Conservation (phyloP, 2,797 vertebrate species). For the Malurus splendens region DNA sequence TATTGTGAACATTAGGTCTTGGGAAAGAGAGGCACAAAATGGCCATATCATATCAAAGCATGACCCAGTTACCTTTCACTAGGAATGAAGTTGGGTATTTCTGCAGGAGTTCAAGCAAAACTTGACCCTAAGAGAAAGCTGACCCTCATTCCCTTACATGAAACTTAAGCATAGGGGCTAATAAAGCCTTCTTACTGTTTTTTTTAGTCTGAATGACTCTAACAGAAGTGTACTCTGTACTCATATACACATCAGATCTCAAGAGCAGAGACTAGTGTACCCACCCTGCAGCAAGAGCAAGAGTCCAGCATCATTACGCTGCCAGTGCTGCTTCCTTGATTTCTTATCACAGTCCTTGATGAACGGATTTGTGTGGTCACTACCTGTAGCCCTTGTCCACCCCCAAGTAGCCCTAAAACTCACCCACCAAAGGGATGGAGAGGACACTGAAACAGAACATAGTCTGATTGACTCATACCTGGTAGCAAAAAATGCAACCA, state of each 20-base stretch:
- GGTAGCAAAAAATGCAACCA: rapidly evolving
- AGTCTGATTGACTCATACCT: background rate
- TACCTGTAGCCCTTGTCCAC: background rate
- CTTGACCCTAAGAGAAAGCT: background rate
- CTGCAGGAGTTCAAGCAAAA: background rate
- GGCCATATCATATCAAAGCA: background rate
- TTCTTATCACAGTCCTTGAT: background rate
- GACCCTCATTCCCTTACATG: background rate
- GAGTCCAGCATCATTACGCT: background rate
- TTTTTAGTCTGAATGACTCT: background rate
- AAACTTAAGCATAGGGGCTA: background rate
- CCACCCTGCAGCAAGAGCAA: background rate
- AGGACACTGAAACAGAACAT: background rate
- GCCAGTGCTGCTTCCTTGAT: background rate
- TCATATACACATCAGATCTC: background rate
- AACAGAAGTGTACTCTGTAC: background rate
- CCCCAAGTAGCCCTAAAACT: background rate
- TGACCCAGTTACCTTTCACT: background rate
- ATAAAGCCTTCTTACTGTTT: background rate
- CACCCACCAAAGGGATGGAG: background rate
- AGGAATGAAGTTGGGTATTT: background rate
- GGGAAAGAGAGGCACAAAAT: background rate
- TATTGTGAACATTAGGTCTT: background rate
- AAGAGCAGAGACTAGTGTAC: background rate
- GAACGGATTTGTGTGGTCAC: background rate